A percentile compares a stretch with the other conserved stretches of the same genome.
These are phyloP conservation scores for Prietella phreatophila DNA, from an alignment of 2,113 vertebrate genomes.

Conservation along the genomic window DNA sequence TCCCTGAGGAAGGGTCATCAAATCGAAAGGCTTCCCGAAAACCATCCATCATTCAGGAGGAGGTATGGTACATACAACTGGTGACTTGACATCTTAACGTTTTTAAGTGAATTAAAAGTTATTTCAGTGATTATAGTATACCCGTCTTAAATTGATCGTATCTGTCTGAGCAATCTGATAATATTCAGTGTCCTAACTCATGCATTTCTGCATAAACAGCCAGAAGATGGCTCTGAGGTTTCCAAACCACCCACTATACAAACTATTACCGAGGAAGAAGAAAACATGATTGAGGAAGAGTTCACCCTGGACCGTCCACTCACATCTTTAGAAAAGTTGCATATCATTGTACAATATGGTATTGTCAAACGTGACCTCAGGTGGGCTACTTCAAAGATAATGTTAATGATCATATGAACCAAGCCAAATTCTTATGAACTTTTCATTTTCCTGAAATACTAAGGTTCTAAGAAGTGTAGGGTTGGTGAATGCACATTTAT, in stretches of 20 bases:
- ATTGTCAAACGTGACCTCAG: slow-evolving; percentile 85
- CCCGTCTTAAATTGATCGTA: not conserved
- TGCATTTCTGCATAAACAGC: slow-evolving; percentile 1
- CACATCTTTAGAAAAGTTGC: slow-evolving; percentile 90
- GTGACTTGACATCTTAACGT: not conserved
- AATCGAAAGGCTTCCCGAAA: slow-evolving; percentile 53
- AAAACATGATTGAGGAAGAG: slow-evolving; percentile 68
- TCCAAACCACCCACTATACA: slow-evolving; percentile 62
- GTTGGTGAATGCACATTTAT: not conserved
- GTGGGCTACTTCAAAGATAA: slow-evolving; percentile 62
- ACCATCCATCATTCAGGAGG: slow-evolving; percentile 67
- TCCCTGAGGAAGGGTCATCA: slow-evolving; percentile 43
- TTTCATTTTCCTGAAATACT: not conserved
- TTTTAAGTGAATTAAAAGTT: not conserved
- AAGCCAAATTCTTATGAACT: not conserved
- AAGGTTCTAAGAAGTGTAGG: not conserved
- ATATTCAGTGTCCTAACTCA: slow-evolving; percentile 44
- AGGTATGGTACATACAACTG: slow-evolving; percentile 54
- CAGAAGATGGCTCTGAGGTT: slow-evolving; percentile 42
- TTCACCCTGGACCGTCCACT: slow-evolving; percentile 79
- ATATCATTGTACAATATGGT: slow-evolving; percentile 85
- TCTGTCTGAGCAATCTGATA: not conserved
- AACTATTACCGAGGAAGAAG: slow-evolving; percentile 71
- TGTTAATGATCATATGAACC: not conserved
- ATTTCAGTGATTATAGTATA: not conserved